Percentiles rank a stretch among this genome's conserved stretches.
Evolutionary conservation across 2,113 vertebrate species (phyloP).

Genomic region (Oceanodroma tethys): DNA sequence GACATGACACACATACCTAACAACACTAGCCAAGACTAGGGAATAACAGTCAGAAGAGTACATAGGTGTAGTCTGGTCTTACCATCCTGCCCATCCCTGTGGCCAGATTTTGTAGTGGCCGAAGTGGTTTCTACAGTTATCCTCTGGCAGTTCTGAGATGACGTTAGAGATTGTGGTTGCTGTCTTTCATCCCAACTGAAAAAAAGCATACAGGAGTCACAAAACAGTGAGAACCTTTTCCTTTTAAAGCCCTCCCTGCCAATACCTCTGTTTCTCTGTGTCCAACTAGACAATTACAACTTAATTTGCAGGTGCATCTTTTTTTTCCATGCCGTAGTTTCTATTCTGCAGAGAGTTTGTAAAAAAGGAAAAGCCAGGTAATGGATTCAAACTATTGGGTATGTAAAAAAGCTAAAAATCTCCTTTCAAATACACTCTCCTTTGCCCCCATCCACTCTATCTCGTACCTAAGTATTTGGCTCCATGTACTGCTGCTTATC

Average conservation of each 20-base stretch:
- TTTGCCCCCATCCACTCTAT: not conserved
- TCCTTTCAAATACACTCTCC: not conserved
- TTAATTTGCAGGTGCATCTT: not conserved
- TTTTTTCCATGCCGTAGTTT: not conserved
- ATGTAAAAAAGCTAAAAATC: not conserved
- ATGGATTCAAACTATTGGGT: not conserved
- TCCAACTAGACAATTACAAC: not conserved
- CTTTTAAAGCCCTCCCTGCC: not conserved
- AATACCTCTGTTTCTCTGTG: not conserved
- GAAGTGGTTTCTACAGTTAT: not conserved
- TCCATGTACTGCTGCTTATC: not conserved
- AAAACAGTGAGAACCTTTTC: not conserved
- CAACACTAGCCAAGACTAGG: not conserved
- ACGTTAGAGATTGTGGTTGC: not conserved
- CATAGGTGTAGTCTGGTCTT: not conserved
- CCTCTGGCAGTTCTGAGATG: not conserved
- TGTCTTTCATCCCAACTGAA: not conserved
- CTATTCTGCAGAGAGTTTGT: not conserved
- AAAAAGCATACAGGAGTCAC: not conserved
- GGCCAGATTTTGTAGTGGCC: not conserved
- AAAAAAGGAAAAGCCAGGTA: not conserved
- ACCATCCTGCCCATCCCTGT: not conserved
- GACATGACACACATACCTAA: not conserved
- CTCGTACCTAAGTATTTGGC: not conserved
- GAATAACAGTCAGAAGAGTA: not conserved